These are phyloP conservation scores for Drosophila quinaria DNA, from an alignment of 2,888 invertebrate genomes.

Conservation along the genomic window DNA sequence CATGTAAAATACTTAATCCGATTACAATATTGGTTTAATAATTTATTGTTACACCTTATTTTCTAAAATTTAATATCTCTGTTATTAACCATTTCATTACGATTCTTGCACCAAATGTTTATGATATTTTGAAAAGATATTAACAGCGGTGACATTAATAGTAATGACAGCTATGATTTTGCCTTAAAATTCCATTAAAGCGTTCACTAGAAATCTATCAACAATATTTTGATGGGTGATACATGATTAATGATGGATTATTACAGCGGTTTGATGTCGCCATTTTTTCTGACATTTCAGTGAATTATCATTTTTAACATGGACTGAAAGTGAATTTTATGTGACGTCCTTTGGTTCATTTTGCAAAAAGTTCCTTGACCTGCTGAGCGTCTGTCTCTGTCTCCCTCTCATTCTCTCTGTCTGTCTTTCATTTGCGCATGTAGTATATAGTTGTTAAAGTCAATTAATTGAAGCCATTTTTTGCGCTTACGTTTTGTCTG, in stretches of 20 bases:
- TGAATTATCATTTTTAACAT: background rate
- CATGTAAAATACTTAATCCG: too few species aligned
- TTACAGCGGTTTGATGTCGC: background rate
- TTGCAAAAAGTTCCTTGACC: conserved; percentile 12
- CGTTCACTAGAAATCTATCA: too few species aligned
- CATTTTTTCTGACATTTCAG: background rate
- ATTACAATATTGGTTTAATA: too few species aligned
- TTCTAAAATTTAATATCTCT: too few species aligned
- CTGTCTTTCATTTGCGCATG: background rate
- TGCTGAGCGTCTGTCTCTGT: conserved; percentile 4
- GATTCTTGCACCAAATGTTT: too few species aligned
- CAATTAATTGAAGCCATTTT: conserved; percentile 68
- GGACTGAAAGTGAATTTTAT: conserved; percentile 3
- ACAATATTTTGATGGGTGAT: too few species aligned
- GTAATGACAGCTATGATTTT: too few species aligned
- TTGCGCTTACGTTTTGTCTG: conserved; percentile 14
- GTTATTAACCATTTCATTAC: too few species aligned
- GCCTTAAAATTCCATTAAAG: too few species aligned
- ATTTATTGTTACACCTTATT: too few species aligned
- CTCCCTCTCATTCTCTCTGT: background rate
- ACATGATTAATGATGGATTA: background rate
- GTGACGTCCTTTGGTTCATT: conserved; percentile 7
- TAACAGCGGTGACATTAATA: too few species aligned
- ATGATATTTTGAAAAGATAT: too few species aligned
- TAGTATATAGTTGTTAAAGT: conserved; percentile 40